These are phyloP conservation scores for Loripinus fragilis DNA, from an alignment of 2,888 invertebrate species.

Conservation along the genomic window DNA sequence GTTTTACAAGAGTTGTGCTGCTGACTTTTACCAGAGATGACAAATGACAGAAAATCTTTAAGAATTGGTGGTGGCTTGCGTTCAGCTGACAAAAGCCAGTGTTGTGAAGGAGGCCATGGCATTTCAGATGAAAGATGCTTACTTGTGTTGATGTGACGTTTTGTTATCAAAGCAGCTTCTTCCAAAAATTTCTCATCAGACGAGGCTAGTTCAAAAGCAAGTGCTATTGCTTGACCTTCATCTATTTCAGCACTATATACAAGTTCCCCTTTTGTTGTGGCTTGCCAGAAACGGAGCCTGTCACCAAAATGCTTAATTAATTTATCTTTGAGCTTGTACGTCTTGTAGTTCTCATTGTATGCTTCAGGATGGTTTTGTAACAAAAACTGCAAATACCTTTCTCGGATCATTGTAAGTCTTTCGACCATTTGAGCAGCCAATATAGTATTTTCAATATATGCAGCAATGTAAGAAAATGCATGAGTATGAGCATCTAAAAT, in stretches of 20 bases:
- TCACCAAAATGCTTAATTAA: constrained; percentile 23
- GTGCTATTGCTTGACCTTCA: constrained; percentile 30
- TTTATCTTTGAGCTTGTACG: constrained; percentile 38
- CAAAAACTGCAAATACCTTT: constrained; percentile 28
- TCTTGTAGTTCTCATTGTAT: constrained; percentile 31
- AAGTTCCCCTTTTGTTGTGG: constrained; percentile 19
- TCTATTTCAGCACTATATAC: constrained; percentile 25
- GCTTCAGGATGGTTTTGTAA: constrained; percentile 9
- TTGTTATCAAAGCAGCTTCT: constrained; percentile 26
- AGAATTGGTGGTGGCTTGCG: neutral
- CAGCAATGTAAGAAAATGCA: constrained; percentile 18
- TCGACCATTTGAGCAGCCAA: constrained; percentile 17
- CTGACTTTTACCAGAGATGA: constrained; percentile 16
- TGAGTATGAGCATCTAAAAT: constrained; percentile 18
- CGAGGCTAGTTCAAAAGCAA: constrained; percentile 18
- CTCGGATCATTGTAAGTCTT: constrained; percentile 38
- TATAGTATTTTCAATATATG: constrained; percentile 15
- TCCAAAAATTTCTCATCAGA: neutral
- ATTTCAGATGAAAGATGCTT: neutral
- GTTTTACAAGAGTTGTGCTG: neutral
- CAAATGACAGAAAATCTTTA: neutral
- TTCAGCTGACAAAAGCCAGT: constrained; percentile 4
- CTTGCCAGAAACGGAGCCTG: constrained; percentile 26
- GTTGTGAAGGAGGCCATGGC: constrained; percentile 29
- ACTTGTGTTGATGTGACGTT: constrained; percentile 4